Evolutionary conservation across 2,113 vertebrate species (phyloP), one percentile per base, ranked within the genome.

Genomic region (Neogobius melanostomus): DNA sequence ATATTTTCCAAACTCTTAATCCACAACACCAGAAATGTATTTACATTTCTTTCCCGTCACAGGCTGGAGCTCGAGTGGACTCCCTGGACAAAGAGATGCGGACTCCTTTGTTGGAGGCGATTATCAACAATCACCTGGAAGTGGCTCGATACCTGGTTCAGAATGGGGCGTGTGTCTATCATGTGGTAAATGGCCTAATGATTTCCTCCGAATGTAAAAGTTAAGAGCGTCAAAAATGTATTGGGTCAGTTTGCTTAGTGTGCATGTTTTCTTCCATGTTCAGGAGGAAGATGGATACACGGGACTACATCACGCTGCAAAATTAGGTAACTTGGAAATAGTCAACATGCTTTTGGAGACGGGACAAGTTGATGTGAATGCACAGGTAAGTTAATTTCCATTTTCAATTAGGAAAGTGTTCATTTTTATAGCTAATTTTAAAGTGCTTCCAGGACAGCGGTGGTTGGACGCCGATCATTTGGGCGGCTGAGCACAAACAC

Each of bases 391-490:
- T 28, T 16, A 28, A 28, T 28, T 4, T 17, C 21, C 28, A 56
- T 21, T 56, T 53, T 56, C 3, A 36, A 36, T 36, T 36, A 36
- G 28, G 3, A 36, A 36, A 36, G 28, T 36, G 28, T 36, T 36
- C 28, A 36, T 36, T 36, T 56, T 28, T 11, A 4, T 21, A 28
- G 9, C 21, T 28, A 2, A 28, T 2, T 6, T 56, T 56, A 11
- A 28, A 56, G 17, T 5, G 2, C 42, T 2, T 63, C 48, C 49
- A 97, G 95, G 95, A 98, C 84, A 96, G 89, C 0, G 96, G 95
- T 0, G 96, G 95, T 7, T 98, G 96, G 95, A 97, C 96, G 0
- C 95, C 96, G 3, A 94, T 98, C 77, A 97, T 98, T 83, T 98
- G 96, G 96, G 95, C 96, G 0, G 95, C 96, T 0, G 96, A 98